Evolutionary conservation across 1,140 invertebrate species (phyloP).

Genomic region (Atta cephalotes): DNA sequence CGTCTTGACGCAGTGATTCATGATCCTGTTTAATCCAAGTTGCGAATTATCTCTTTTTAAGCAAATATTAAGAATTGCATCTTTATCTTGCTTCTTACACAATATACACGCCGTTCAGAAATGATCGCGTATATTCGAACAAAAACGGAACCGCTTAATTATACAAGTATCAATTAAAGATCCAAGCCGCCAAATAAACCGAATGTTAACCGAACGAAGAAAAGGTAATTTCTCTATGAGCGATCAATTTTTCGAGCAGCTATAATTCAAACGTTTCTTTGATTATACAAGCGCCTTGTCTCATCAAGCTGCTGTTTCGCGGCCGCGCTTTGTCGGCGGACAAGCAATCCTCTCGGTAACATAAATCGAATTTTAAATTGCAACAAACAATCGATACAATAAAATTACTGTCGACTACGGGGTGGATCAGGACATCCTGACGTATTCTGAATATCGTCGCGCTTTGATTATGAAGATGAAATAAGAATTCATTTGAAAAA

Average conservation of each 20-base stretch:
- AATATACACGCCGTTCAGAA: neutral
- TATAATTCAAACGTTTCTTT: constrained; percentile 75
- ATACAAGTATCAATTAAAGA: constrained; percentile 67
- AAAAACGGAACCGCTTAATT: constrained; percentile 71
- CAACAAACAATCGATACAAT: constrained; percentile 43
- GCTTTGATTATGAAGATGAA: constrained; percentile 1
- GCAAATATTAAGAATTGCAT: neutral
- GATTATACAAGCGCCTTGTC: constrained; percentile 64
- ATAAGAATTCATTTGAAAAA: neutral
- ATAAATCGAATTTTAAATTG: constrained; percentile 46
- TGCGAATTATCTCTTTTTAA: neutral
- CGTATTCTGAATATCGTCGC: neutral
- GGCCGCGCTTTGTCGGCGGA: constrained; percentile 26
- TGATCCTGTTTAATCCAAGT: neutral
- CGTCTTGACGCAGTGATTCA: neutral
- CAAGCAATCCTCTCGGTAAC: neutral
- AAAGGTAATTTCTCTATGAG: constrained; percentile 66
- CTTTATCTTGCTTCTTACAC: neutral
- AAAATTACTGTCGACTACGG: neutral
- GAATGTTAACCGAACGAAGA: constrained; percentile 12
- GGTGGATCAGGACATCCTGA: neutral
- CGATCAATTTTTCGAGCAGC: constrained; percentile 67
- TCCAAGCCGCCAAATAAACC: constrained; percentile 7
- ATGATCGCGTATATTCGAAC: constrained; percentile 13
- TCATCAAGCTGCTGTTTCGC: constrained; percentile 18